Conservation (phyloP, 2,113 vertebrate species). For the Mastomys coucha region DNA sequence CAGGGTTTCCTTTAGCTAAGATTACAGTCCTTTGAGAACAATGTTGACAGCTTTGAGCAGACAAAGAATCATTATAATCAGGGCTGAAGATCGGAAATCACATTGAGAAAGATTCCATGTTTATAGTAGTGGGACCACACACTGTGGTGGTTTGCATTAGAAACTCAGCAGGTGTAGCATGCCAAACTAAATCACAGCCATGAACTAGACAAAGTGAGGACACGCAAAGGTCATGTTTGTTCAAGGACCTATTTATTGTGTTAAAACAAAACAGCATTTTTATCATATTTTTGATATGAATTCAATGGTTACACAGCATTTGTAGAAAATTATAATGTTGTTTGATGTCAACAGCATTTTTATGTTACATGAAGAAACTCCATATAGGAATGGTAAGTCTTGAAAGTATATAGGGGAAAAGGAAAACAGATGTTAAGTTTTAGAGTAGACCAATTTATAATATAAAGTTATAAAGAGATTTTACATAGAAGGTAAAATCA, state of each 20-base stretch:
- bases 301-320: background rate
- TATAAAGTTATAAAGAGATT: background rate
- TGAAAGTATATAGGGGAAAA: background rate
- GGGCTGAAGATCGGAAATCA: conserved; percentile 85
- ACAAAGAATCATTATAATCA: conserved; percentile 88
- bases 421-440: background rate
- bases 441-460: background rate
- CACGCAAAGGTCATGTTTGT: conserved; percentile 82
- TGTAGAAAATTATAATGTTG: conserved; percentile 29
- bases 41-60: conserved; percentile 85
- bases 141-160: conserved; percentile 88
- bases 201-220: conserved; percentile 75
- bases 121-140: conserved; percentile 86
- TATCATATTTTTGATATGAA: conserved; percentile 10
- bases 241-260: conserved; percentile 83
- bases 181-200: conserved; percentile 82
- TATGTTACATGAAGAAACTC: background rate
- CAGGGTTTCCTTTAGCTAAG: conserved; percentile 2
- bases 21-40: conserved; percentile 76
- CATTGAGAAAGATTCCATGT: conserved; percentile 86
- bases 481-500: background rate
- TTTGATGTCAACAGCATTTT: conserved; percentile 4
- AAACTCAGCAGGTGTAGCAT: conserved; percentile 84
- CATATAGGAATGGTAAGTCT: background rate
- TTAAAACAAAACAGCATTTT: conserved; percentile 60